phyloP scores from a whole-genome alignment of 2,797 vertebrate genomes.

The Saxicola maurus region DNA sequence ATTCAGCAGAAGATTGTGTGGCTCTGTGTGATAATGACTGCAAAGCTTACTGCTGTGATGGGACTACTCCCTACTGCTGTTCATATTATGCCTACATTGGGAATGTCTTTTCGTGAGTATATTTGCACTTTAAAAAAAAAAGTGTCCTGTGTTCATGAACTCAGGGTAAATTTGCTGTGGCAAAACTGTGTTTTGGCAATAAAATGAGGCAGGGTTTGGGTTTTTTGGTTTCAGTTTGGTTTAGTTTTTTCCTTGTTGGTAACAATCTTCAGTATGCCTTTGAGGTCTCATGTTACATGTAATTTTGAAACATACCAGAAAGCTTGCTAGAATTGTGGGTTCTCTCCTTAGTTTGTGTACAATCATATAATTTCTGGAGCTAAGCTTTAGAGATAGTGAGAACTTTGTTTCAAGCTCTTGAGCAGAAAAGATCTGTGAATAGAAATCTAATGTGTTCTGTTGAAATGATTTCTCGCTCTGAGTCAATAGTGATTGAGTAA shows the following conservation, averaged over 20 bases:
- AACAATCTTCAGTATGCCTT: not conserved
- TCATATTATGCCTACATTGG: constrained; percentile 92
- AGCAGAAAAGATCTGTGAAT: not conserved
- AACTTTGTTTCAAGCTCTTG: not conserved
- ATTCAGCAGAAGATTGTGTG: constrained; percentile 74
- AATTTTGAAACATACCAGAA: not conserved
- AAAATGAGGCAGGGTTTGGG: not conserved
- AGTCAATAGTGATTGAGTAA: not conserved
- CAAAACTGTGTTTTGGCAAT: not conserved
- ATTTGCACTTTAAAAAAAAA: not conserved
- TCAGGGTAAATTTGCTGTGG: not conserved
- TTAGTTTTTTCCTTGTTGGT: not conserved
- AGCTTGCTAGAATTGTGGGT: not conserved
- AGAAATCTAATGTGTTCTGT: not conserved
- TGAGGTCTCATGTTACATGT: not conserved
- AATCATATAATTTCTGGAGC: not conserved
- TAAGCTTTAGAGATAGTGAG: not conserved
- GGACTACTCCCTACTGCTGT: constrained; percentile 86
- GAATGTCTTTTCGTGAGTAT: constrained; percentile 89
- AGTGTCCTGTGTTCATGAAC: not conserved
- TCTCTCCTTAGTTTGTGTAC: not conserved
- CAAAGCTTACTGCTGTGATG: constrained; percentile 89
- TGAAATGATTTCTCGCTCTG: not conserved
- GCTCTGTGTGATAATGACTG: constrained; percentile 87
- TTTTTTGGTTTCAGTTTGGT: not conserved